A percentile compares a stretch with the other conserved stretches of the same genome.
phyloP scores from a whole-genome alignment of 64 coral and sea anemone species.

The Pachyseris speciosa region DNA sequence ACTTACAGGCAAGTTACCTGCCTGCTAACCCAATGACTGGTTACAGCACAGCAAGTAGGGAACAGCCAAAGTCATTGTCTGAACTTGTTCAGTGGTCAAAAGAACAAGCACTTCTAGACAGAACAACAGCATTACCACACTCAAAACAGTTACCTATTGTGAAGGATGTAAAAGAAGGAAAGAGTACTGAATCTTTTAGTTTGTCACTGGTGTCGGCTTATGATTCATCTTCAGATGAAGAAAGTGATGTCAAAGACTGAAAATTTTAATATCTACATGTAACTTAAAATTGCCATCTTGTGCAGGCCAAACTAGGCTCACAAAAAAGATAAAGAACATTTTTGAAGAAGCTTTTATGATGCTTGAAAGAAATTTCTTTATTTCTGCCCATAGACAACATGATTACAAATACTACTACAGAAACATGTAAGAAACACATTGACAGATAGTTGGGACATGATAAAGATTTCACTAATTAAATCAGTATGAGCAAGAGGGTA shows the following conservation, averaged over 20 bases:
- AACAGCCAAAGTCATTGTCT: constrained; percentile 76
- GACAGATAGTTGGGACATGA: no score
- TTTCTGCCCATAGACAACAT: no score
- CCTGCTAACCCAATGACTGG: not conserved
- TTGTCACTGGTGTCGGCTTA: constrained; percentile 81
- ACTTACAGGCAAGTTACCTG: not conserved
- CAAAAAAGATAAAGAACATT: no score
- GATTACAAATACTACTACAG: no score
- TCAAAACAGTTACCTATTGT: not conserved
- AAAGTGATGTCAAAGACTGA: not conserved
- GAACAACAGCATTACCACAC: not conserved
- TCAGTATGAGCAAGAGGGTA: no score
- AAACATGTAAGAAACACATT: no score
- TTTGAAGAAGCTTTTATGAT: no score
- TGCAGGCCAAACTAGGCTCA: no score
- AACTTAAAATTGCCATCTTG: no score
- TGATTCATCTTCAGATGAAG: constrained; percentile 84
- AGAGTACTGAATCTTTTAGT: not conserved
- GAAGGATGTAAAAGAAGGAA: not conserved
- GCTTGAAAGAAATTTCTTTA: no score
- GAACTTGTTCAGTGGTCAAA: constrained; percentile 89
- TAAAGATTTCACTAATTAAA: no score
- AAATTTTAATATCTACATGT: no score
- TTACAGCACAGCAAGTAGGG: not conserved
- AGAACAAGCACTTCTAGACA: constrained; percentile 48